Evolutionary conservation across 30 jellyfish, hydroid and myxozoan species (phyloP).

Genomic region (Aurelia aurita complex sp. Pacific): DNA sequence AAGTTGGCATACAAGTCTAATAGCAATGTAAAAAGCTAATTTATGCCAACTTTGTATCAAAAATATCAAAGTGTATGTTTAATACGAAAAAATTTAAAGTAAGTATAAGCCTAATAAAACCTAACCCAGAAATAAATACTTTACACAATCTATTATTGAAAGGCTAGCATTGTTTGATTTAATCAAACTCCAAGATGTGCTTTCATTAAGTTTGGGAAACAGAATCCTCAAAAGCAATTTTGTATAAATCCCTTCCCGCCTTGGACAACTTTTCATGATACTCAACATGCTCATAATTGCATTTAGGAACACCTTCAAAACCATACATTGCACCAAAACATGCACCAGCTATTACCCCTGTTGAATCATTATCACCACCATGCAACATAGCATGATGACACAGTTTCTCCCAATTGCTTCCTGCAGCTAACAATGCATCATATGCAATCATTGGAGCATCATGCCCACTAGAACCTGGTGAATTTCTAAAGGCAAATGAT

Average conservation of each 20-base stretch:
- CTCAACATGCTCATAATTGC: conserved; percentile 80
- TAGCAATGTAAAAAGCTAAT: too few species aligned
- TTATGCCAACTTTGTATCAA: too few species aligned
- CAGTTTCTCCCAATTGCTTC: conserved; percentile 80
- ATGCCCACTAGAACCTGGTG: conserved; percentile 98
- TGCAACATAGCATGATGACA: conserved; percentile 96
- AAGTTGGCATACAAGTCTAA: too few species aligned
- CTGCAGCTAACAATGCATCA: conserved; percentile 89
- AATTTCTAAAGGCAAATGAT: conserved; percentile 63
- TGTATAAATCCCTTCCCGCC: conserved; percentile 67
- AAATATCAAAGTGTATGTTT: too few species aligned
- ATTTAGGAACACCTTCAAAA: conserved; percentile 69
- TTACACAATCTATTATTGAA: too few species aligned
- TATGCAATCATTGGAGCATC: conserved; percentile 99
- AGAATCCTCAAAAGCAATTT: conserved; percentile 58
- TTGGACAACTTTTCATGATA: conserved; percentile 53
- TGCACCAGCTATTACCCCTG: conserved; percentile 95
- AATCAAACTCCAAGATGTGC: too few species aligned
- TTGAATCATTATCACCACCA: conserved; percentile 94
- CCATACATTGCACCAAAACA: conserved; percentile 95
- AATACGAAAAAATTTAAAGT: too few species aligned
- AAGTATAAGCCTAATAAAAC: too few species aligned
- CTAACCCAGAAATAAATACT: too few species aligned
- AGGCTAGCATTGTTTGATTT: too few species aligned
- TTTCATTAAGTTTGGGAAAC: background rate